Evolutionary conservation across 2,113 vertebrate species (phyloP), one percentile per base, ranked within the genome.

Genomic region (Erpornis zantholeuca): DNA sequence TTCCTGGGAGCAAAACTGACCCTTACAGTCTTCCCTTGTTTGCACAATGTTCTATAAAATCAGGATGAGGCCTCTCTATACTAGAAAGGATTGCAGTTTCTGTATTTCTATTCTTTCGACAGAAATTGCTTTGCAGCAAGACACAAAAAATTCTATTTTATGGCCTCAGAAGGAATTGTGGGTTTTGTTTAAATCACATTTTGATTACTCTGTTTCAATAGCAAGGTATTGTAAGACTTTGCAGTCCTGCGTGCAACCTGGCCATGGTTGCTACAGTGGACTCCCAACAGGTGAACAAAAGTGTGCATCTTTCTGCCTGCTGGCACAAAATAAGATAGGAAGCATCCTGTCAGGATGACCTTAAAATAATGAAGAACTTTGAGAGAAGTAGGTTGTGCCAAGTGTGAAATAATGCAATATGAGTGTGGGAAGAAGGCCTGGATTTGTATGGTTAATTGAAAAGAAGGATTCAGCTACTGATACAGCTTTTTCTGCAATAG

Each of bases 371-470:
- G 44, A 90, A 92, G 52, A 52, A 66, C 44, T 52, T 10, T 16
- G 59, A 81, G 44, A 86, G 68, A 71, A 88, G 64, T 6, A 71
- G 64, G 9, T 54, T 92, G 56, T 88, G 56, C 76, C 52, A 68
- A 68, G 35, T 52, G 17, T 10, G 2, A 54, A 84, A 73, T 71
- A 86, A 86, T 70, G 40, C 35, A 47, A 18, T 60, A 2, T 64
- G 71, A 86, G 49, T 94, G 69, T 75, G 69, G 38, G 44, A 84
- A 88, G 83, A 75, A n/a, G 80, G 44, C n/a, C 83, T 89, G 81
- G 23, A 64, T 91, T 94, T 94, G 60, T 87, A 57, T 76, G 49
- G 52, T 87, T 91, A 95, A 86, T 79, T 84, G 77, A 93, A 91
- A 88, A 92, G 69, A 88, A 84, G 50, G 35, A 80, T 83, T 86